phyloP scores from a whole-genome alignment of 2,113 vertebrate genomes.

The Talpa occidentalis region DNA sequence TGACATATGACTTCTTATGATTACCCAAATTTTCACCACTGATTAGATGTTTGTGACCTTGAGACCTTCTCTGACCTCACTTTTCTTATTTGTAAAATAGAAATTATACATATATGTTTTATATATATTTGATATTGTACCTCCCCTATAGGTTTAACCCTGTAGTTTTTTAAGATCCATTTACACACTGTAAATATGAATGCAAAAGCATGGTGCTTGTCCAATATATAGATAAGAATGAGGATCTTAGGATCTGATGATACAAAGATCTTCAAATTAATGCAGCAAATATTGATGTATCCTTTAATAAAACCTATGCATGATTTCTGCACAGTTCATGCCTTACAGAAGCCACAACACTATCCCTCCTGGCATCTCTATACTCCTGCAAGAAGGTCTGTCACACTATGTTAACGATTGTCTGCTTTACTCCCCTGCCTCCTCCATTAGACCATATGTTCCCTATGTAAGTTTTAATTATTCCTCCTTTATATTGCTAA shows the following conservation, averaged over 20 bases:
- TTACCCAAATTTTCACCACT: neutral
- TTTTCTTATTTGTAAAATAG: neutral
- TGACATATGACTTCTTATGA: neutral
- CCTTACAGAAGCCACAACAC: neutral
- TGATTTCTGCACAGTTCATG: neutral
- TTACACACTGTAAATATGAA: neutral
- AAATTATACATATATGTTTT: neutral
- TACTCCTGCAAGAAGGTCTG: neutral
- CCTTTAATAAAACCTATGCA: constrained; percentile 18
- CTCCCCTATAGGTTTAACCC: too few relatives aligned
- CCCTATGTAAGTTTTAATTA: neutral
- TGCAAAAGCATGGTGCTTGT: neutral
- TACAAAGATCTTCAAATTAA: constrained; percentile 1
- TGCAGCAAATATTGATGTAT: neutral
- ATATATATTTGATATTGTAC: neutral
- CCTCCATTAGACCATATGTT: neutral
- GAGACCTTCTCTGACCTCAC: neutral
- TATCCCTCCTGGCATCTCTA: neutral
- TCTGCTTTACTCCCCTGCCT: neutral
- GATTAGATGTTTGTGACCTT: neutral
- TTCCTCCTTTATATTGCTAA: neutral
- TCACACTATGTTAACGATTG: neutral
- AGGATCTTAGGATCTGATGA: neutral
- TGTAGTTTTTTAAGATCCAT: neutral
- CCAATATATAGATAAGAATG: neutral